Conservation (phyloP, 2,113 vertebrate species). For the Otis tarda region DNA sequence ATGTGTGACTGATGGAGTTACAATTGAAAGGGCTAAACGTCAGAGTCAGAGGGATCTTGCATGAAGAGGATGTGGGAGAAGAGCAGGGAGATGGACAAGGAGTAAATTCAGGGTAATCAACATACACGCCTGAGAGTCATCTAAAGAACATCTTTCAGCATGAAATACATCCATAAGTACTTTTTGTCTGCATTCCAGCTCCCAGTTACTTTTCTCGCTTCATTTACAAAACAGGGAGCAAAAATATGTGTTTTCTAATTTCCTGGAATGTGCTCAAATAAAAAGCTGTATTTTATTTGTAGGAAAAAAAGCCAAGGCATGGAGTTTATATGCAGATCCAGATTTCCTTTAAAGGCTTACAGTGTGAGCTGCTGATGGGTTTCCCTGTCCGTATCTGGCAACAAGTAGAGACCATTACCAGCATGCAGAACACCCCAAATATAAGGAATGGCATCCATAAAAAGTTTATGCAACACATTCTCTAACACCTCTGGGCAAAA, state of each 20-base stretch:
- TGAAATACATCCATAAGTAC: not conserved
- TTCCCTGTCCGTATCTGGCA: not conserved
- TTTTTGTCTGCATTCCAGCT: not conserved
- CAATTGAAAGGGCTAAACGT: not conserved
- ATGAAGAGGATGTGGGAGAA: not conserved
- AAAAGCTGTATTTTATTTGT: not conserved
- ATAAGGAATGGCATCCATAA: not conserved
- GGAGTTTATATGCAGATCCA: not conserved
- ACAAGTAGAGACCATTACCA: not conserved
- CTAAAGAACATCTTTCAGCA: not conserved
- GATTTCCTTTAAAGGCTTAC: not conserved
- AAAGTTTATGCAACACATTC: not conserved
- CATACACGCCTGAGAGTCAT: not conserved
- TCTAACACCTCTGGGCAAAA: not conserved
- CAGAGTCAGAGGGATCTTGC: not conserved
- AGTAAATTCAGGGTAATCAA: not conserved
- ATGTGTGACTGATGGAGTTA: not conserved
- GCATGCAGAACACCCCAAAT: not conserved
- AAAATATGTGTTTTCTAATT: not conserved
- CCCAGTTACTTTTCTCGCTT: not conserved
- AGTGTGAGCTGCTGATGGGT: not conserved
- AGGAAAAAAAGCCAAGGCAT: not conserved
- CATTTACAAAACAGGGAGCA: not conserved
- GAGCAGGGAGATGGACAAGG: not conserved
- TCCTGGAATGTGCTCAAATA: not conserved